These are phyloP conservation scores for Halocynthia aurantium DNA, from an alignment of 23 tunicate species.

Conservation along the genomic window DNA sequence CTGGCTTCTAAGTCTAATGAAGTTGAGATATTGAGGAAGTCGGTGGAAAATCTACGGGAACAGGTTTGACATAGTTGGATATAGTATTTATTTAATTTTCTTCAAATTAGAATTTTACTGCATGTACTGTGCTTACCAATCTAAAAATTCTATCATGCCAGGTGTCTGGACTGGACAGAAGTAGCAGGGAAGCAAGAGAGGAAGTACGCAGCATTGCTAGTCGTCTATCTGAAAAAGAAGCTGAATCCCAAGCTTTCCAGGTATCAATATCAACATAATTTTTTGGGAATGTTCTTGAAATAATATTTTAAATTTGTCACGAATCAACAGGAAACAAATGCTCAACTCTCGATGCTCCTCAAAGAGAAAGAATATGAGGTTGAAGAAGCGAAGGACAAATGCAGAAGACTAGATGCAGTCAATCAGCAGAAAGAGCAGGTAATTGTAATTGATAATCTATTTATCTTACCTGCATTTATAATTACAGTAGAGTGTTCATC, in stretches of 20 bases:
- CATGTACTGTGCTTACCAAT: not conserved
- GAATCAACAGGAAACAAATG: conserved; percentile 67
- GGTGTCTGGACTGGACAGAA: not conserved
- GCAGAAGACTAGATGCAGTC: conserved; percentile 26
- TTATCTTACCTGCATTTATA: too few relatives aligned
- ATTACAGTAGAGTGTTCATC: too few relatives aligned
- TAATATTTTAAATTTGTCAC: not conserved
- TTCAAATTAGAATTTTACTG: not conserved
- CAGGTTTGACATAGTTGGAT: conserved; percentile 31
- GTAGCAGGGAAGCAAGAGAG: conserved; percentile 3
- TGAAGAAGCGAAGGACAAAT: conserved; percentile 50
- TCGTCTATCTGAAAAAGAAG: conserved; percentile 1
- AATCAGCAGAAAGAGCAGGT: conserved; percentile 52
- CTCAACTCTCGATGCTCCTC: conserved; percentile 68
- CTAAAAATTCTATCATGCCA: not conserved
- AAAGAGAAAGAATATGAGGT: conserved; percentile 70
- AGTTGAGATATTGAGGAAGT: conserved; percentile 48
- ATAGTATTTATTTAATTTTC: not conserved
- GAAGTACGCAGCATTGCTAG: conserved; percentile 14
- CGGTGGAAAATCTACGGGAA: conserved; percentile 79
- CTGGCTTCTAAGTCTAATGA: conserved; percentile 49
- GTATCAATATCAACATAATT: conserved; percentile 8
- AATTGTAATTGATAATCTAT: not conserved
- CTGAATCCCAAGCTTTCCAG: conserved; percentile 37
- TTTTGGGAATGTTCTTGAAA: not conserved